phyloP scores from a whole-genome alignment of 2,888 invertebrate species.

The Mythimna lalbum region DNA sequence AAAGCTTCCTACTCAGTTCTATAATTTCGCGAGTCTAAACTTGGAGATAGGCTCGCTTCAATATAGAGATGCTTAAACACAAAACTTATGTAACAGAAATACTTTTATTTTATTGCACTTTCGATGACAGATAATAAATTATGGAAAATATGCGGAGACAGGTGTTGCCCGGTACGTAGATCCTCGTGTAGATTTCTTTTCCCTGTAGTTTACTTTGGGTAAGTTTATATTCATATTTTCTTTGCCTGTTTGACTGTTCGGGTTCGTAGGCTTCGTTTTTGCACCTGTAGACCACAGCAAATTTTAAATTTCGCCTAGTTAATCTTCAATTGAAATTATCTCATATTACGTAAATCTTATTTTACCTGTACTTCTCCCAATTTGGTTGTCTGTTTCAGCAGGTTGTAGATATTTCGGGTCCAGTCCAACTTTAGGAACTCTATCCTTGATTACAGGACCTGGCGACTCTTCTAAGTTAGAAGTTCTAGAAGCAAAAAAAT shows the following conservation, averaged over 20 bases:
- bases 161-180: conserved; percentile 84
- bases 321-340: conserved; percentile 6
- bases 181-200: conserved; percentile 82
- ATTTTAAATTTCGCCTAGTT: background rate
- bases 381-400: conserved; percentile 72
- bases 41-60: background rate
- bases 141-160: conserved; percentile 87
- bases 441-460: conserved; percentile 69
- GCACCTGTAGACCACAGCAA: conserved; percentile 65
- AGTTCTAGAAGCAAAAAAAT: conserved; percentile 59
- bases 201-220: conserved; percentile 85
- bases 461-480: conserved; percentile 83
- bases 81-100: conserved; percentile 1
- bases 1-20: no score
- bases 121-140: conserved; percentile 36
- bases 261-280: conserved; percentile 60
- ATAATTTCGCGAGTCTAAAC: background rate
- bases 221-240: conserved; percentile 81
- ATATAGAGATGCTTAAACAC: no score
- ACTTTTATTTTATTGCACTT: conserved; percentile 51
- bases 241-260: conserved; percentile 72
- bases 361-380: conserved; percentile 70
- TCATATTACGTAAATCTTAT: background rate
- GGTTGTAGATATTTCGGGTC: conserved; percentile 87
- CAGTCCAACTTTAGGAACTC: conserved; percentile 74